These are phyloP conservation scores for Apotomis betuletana DNA, from an alignment of 2,888 invertebrate species.

Conservation along the genomic window DNA sequence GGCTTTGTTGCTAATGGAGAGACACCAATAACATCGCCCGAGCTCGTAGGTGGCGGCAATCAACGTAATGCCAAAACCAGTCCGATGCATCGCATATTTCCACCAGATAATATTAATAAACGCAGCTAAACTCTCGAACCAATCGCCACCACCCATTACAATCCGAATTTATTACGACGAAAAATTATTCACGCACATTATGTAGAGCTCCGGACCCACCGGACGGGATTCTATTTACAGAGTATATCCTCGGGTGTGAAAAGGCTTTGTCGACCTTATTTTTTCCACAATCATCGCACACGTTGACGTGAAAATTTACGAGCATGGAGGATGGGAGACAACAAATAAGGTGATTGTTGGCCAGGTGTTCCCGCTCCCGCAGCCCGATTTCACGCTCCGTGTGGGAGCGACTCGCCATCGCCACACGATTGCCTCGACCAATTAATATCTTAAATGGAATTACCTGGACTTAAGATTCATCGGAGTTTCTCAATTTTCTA, in stretches of 20 bases:
- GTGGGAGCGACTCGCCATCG: conserved; percentile 67
- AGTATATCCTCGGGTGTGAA: conserved; percentile 71
- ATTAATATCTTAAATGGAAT: conserved; percentile 79
- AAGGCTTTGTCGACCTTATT: conserved; percentile 76
- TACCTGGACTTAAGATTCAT: conserved; percentile 61
- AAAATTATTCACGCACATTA: conserved; percentile 81
- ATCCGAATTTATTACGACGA: conserved; percentile 81
- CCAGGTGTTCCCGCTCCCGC: conserved; percentile 78
- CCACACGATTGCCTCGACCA: conserved; percentile 59
- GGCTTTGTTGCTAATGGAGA: conserved; percentile 59
- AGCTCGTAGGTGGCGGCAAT: conserved; percentile 68
- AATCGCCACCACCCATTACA: conserved; percentile 77
- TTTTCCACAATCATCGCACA: conserved; percentile 81
- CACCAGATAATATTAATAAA: conserved; percentile 65
- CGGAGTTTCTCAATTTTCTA: conserved; percentile 59
- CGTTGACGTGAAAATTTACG: conserved; percentile 83
- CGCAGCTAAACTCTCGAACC: conserved; percentile 70
- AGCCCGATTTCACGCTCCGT: conserved; percentile 81
- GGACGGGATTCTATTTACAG: conserved; percentile 51
- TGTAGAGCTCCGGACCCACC: conserved; percentile 52
- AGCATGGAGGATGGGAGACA: conserved; percentile 81
- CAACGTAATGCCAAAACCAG: conserved; percentile 69
- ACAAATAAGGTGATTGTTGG: conserved; percentile 75
- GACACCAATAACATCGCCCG: conserved; percentile 59
- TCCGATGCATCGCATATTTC: conserved; percentile 58